phyloP scores from a whole-genome alignment of 2,797 vertebrate genomes.

The Brachyalestes nurse region DNA sequence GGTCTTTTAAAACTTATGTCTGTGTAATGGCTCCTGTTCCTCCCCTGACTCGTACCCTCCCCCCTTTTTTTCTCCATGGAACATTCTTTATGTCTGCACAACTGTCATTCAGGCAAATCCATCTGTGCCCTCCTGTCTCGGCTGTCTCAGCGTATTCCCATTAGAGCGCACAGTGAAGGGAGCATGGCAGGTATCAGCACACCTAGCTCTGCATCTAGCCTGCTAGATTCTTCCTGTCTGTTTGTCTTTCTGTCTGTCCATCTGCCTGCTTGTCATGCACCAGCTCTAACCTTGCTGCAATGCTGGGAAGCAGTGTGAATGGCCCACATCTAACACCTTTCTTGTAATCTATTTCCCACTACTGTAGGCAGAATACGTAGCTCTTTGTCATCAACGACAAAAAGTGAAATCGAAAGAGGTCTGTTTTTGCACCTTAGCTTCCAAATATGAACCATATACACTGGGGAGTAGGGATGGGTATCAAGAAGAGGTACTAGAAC shows the following conservation, averaged over 20 bases:
- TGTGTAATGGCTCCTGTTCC: slow-evolving; percentile 33
- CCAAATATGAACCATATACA: neutral
- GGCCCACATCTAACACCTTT: neutral
- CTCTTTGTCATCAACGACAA: no score
- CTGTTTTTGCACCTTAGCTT: neutral
- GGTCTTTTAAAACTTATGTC: slow-evolving; percentile 46
- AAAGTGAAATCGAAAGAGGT: neutral
- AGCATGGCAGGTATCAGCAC: slow-evolving; percentile 57
- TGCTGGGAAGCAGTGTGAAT: slow-evolving; percentile 12
- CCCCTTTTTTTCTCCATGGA: slow-evolving; percentile 7
- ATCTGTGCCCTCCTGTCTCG: slow-evolving; percentile 61
- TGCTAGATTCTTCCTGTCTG: slow-evolving; percentile 36
- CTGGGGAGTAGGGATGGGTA: neutral
- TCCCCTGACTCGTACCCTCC: slow-evolving; percentile 32
- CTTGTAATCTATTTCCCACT: neutral
- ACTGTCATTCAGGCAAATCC: slow-evolving; percentile 59
- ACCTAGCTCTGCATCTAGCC: slow-evolving; percentile 50
- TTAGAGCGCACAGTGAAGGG: slow-evolving; percentile 55
- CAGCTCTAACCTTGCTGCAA: slow-evolving; percentile 24
- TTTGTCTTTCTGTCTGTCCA: slow-evolving; percentile 38
- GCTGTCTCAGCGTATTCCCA: slow-evolving; percentile 61
- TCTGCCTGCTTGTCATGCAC: slow-evolving; percentile 30
- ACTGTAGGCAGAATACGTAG: neutral
- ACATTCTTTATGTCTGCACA: slow-evolving; percentile 55
- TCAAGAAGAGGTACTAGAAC: no score